phyloP scores from a whole-genome alignment of 2,888 invertebrate species.

The Drosophila pseudotalamancana region DNA sequence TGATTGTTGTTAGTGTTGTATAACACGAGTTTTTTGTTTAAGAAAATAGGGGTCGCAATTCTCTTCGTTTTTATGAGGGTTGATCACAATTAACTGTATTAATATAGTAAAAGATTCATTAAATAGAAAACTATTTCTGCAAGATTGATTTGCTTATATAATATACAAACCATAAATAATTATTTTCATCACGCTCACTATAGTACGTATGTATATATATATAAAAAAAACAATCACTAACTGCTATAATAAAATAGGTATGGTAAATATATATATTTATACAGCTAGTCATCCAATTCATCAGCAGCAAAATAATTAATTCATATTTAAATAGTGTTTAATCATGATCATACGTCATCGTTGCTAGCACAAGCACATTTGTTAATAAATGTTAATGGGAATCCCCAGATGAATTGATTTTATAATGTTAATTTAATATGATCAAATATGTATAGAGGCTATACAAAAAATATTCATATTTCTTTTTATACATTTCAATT shows the following conservation, averaged over 20 bases:
- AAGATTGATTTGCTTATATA: background rate
- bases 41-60: slow-evolving; percentile 37
- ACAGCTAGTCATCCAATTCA: background rate
- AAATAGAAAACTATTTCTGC: too few relatives aligned
- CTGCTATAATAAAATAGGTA: too few relatives aligned
- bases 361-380: background rate
- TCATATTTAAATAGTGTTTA: background rate
- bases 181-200: too few relatives aligned
- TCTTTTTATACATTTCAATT: too few relatives aligned
- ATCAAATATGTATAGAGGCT: background rate
- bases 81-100: background rate
- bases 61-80: slow-evolving; percentile 36
- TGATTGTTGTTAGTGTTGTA: slow-evolving; percentile 47
- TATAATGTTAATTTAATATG: background rate
- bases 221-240: too few relatives aligned
- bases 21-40: slow-evolving; percentile 12
- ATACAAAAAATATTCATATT: background rate
- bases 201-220: too few relatives aligned
- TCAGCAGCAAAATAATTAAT: background rate
- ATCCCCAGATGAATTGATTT: background rate
- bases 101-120: too few relatives aligned
- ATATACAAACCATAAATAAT: background rate
- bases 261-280: too few relatives aligned
- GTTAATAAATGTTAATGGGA: background rate
- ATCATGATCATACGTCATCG: background rate